Conservation (phyloP, 2,113 vertebrate species). For the Tachycineta bicolor region DNA sequence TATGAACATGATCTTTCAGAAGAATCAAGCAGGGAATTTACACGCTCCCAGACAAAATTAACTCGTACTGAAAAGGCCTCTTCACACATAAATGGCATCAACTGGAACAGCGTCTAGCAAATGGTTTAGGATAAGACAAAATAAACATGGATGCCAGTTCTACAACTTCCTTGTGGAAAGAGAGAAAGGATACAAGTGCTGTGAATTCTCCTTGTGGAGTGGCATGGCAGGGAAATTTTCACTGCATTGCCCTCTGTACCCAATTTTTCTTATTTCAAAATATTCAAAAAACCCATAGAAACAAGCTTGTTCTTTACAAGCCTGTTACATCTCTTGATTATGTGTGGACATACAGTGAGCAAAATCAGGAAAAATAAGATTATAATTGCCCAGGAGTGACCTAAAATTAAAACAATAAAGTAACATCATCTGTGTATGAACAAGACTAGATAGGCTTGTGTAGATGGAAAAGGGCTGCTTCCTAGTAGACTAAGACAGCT, state of each 20-base stretch:
- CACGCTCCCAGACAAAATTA: not conserved
- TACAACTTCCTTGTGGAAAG: not conserved
- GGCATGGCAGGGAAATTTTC: not conserved
- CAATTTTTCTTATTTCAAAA: not conserved
- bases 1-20: not conserved
- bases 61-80: not conserved
- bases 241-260: not conserved
- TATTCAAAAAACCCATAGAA: not conserved
- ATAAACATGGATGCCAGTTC: not conserved
- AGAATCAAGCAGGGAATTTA: not conserved
- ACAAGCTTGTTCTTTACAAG: not conserved
- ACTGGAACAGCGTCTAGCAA: accelerated
- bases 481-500: not conserved
- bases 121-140: not conserved
- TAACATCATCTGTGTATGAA: not conserved
- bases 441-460: not conserved
- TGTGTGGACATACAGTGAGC: not conserved
- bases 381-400: not conserved
- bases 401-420: not conserved
- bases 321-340: not conserved
- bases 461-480: not conserved
- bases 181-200: not conserved
- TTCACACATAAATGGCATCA: not conserved
- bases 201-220: not conserved
- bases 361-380: not conserved